Conservation (phyloP, 2,797 vertebrate genomes). For the Staurois parvus region DNA sequence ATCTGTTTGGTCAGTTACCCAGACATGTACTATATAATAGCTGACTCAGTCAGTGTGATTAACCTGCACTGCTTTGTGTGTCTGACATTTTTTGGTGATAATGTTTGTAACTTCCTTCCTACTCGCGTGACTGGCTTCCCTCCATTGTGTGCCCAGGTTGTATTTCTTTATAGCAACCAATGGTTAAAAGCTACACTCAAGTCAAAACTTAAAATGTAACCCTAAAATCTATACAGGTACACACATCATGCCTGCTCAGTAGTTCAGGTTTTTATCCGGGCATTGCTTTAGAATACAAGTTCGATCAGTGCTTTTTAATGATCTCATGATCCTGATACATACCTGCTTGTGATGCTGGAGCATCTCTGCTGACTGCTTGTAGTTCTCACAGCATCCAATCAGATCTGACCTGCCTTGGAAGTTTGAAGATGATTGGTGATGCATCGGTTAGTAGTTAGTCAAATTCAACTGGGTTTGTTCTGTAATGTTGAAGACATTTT, state of each 20-base stretch:
- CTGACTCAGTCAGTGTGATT: neutral
- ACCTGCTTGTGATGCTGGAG: too few species aligned
- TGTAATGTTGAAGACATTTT: too few species aligned
- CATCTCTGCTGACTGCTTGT: too few species aligned
- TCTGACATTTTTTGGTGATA: conserved; percentile 20
- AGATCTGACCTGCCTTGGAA: too few species aligned
- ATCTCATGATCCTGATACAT: too few species aligned
- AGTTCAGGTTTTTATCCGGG: too few species aligned
- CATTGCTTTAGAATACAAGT: too few species aligned
- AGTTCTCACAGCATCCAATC: too few species aligned
- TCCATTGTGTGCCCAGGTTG: conserved; percentile 19
- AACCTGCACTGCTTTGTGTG: neutral
- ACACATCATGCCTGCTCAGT: neutral
- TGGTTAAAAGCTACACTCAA: neutral
- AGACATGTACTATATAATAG: neutral
- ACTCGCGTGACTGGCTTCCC: conserved; percentile 25
- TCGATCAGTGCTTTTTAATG: too few species aligned
- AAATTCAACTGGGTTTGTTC: too few species aligned
- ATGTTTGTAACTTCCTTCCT: conserved; percentile 52
- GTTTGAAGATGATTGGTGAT: too few species aligned
- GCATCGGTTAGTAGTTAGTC: too few species aligned
- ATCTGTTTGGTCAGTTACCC: neutral
- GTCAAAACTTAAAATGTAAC: neutral
- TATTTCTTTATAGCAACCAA: neutral
- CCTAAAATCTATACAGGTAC: neutral